Base-by-base conservation (phyloP, 1,140 invertebrate genomes). In the Holotrichia oblita region DNA sequence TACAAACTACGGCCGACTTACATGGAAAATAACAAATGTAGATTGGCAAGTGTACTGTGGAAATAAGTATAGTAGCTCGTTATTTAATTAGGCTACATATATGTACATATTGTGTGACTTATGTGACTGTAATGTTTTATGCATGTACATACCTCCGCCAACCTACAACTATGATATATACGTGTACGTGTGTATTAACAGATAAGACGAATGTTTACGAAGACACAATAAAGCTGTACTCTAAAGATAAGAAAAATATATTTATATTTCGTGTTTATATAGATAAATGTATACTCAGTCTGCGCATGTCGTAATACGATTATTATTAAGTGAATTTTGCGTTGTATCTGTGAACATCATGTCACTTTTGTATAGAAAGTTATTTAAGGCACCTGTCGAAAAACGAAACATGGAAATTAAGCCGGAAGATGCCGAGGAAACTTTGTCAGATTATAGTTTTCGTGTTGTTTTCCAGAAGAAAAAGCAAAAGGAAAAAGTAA, bases 401-500 rank as follows among this genome's bases (percentile, higher is more conserved):
- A 34, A 24, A 14, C 10, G 8, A 27, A 69, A 69, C 61, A 20
- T 8, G 27, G 22, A 69, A 69, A 69, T 4, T 69, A 69, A 69
- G 27, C 20, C 27, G 24, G 61, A 69, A 27, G 61, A 69, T 10
- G 6, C 61, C 14, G 61, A 69, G 10, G 61, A 69, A 34, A 69
- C 20, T 7, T 27, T 6, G 61, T 69, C 61, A 22, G 22, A 69
- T 69, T 27, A 27, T 69, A 69, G 61, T 27, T 69, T 69, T 4
- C 61, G 61, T 3, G 2, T 69, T 69, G 61, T 27, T 20, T 69
- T 69, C 61, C 24, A 69, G 61, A 69, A 69, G 61, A 69, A 27
- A 69, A 69, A 34, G 12, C 9, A 69, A 69, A 69, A 69, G 27
- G 27, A 69, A 10, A 69, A 69, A 69, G 61, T 69, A 69, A 69